Conservation (phyloP, 2,113 vertebrate species). For the Saccopteryx bilineata region DNA sequence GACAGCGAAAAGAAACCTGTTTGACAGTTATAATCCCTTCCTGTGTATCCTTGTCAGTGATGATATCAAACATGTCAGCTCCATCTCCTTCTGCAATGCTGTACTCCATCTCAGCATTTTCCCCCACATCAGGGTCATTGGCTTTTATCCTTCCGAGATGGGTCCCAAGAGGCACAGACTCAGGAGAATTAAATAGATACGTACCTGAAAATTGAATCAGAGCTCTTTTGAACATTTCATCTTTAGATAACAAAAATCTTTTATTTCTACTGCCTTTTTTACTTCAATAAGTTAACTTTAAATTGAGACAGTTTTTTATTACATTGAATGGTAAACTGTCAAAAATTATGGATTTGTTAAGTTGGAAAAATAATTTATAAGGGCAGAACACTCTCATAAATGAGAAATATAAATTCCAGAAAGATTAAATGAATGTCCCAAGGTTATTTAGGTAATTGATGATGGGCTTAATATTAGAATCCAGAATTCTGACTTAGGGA, state of each 20-base stretch:
- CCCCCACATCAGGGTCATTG: slow-evolving; percentile 94
- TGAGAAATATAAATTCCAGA: not conserved
- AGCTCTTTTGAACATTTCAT: slow-evolving; percentile 33
- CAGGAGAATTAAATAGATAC: slow-evolving; percentile 93
- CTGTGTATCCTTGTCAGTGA: slow-evolving; percentile 96
- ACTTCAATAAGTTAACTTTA: slow-evolving; percentile 31
- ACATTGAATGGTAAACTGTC: slow-evolving; percentile 55
- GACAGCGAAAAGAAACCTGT: slow-evolving; percentile 89
- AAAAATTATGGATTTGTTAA: slow-evolving; percentile 41
- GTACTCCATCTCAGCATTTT: slow-evolving; percentile 96
- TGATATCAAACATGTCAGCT: slow-evolving; percentile 93
- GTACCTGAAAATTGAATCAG: slow-evolving; percentile 90
- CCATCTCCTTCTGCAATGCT: slow-evolving; percentile 92
- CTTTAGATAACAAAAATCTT: slow-evolving; percentile 36
- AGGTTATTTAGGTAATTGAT: not conserved
- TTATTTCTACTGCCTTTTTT: slow-evolving; percentile 1
- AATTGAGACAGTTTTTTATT: not conserved
- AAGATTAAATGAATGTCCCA: not conserved
- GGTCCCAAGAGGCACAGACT: slow-evolving; percentile 93
- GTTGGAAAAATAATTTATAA: slow-evolving; percentile 3
- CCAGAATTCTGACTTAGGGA: not conserved
- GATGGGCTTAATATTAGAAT: not conserved
- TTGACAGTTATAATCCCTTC: slow-evolving; percentile 97
- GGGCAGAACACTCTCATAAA: not conserved
- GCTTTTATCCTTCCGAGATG: slow-evolving; percentile 96